Evolutionary conservation across 2,888 invertebrate genomes (phyloP), one percentile per base, ranked within the genome.

Genomic region (Brachyopa scutellaris): DNA sequence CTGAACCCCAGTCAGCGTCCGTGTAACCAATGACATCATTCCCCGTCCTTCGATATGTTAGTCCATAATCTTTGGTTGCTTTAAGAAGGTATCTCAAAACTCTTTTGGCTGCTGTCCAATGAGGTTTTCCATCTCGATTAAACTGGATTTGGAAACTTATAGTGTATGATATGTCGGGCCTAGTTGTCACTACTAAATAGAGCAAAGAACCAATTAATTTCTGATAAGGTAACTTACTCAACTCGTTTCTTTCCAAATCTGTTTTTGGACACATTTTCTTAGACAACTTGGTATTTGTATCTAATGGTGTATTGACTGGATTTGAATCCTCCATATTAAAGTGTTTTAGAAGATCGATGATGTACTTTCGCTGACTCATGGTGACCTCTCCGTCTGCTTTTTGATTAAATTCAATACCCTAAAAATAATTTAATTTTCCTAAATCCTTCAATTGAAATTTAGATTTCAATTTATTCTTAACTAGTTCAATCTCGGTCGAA

Each of bases 61-160:
- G 55, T 11, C 13, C 36, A 7, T 38, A 55, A 36, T 55, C n/a
- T 13, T 36, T 36, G 1, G 55, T 55, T 21, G 36, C 55, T 26
- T 57, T 57, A 2, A 57, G 38, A 2, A 57, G 38, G 8, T 57
- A 57, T 5, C 17, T 15, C 13, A 40, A 3, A 6, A 17, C 40
- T 15, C 40, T 2, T 38, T 77, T 61, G 23, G 69, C 59, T 29
- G 69, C 69, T n/a, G 15, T 26, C 59, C 76, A 76, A 17, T 76
- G 67, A 11, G 23, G 11, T 1, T 31, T 51, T 1, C 19, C 45
- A n/a, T 31, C 36, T 7, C 47, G 31, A 13, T 73, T 73, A 31
- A 49, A 76, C 19, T 67, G 76, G 15, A 29, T 42, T 9, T 57
- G 40, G 0, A 45, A 38, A 45, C 53, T 76, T 61, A 21, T 62